Evolutionary conservation across 2,113 vertebrate genomes (phyloP).

Genomic region (Heterochromis multidens): DNA sequence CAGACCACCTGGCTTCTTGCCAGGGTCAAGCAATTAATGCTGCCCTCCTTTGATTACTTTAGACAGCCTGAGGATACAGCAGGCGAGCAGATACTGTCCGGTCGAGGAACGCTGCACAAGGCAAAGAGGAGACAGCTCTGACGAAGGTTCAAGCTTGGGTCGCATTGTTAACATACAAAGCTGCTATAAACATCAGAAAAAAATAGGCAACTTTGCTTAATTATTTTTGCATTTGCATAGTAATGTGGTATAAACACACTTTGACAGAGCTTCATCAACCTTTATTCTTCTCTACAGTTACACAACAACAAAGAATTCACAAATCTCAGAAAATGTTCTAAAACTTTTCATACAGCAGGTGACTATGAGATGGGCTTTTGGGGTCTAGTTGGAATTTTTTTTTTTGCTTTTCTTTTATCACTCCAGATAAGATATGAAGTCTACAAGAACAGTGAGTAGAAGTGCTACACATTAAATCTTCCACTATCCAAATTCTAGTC

Average conservation of each 20-base stretch:
- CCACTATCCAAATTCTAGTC: background rate
- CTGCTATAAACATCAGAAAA: conserved; percentile 49
- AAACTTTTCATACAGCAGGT: background rate
- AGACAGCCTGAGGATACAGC: conserved; percentile 51
- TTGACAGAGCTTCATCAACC: background rate
- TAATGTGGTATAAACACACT: conserved; percentile 43
- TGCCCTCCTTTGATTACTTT: conserved; percentile 60
- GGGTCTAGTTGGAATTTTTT: background rate
- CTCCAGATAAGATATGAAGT: background rate
- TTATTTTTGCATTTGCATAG: conserved; percentile 65
- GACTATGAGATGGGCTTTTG: background rate
- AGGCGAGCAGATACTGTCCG: conserved; percentile 32
- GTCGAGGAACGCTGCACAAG: conserved; percentile 13
- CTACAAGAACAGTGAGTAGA: background rate
- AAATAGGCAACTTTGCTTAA: conserved; percentile 41
- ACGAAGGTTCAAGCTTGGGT: conserved; percentile 55
- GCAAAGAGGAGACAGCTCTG: conserved; percentile 50
- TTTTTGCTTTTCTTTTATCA: background rate
- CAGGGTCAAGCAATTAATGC: conserved; percentile 74
- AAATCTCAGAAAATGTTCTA: background rate
- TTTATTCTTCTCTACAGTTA: background rate
- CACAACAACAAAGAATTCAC: background rate
- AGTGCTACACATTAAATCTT: background rate
- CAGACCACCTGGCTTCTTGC: conserved; percentile 70
- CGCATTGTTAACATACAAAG: conserved; percentile 49